phyloP scores from a whole-genome alignment of 2,888 invertebrate species.

The Macrophya alboannulata region DNA sequence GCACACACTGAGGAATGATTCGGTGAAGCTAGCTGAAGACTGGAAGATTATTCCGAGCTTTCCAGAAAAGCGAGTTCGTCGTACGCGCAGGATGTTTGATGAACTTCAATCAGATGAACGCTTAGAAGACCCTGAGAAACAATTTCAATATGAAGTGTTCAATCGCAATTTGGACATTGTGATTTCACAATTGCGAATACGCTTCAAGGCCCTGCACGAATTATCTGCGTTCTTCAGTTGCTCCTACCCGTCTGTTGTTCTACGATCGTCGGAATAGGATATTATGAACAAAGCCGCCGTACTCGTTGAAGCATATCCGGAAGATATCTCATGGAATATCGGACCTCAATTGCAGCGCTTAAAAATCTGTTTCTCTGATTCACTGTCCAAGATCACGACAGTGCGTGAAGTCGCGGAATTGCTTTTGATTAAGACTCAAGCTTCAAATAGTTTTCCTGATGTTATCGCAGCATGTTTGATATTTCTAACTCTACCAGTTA shows the following conservation, averaged over 20 bases:
- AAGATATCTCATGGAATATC: neutral
- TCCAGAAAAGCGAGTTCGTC: constrained; percentile 12
- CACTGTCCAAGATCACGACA: constrained; percentile 27
- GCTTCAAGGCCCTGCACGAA: constrained; percentile 36
- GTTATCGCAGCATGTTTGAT: no score
- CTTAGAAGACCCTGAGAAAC: constrained; percentile 29
- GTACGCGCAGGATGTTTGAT: constrained; percentile 1
- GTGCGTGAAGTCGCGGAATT: constrained; percentile 21
- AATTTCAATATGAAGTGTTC: constrained; percentile 36
- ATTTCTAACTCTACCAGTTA: no score
- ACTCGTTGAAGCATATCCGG: constrained; percentile 20
- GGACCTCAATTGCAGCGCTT: no score
- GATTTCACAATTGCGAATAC: constrained; percentile 23
- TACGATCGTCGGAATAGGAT: constrained; percentile 8
- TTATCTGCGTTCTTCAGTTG: constrained; percentile 25
- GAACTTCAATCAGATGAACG: constrained; percentile 13
- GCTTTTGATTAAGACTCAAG: constrained; percentile 24
- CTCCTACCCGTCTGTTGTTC: neutral
- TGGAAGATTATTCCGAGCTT: constrained; percentile 4
- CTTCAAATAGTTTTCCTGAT: constrained; percentile 47
- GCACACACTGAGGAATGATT: constrained; percentile 2
- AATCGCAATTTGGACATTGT: constrained; percentile 44
- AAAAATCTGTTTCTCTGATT: constrained; percentile 25
- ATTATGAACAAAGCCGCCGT: neutral
- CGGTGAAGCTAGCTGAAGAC: constrained; percentile 4